These are phyloP conservation scores for Hassar affinis DNA, from an alignment of 2,113 vertebrate species.

Conservation along the genomic window DNA sequence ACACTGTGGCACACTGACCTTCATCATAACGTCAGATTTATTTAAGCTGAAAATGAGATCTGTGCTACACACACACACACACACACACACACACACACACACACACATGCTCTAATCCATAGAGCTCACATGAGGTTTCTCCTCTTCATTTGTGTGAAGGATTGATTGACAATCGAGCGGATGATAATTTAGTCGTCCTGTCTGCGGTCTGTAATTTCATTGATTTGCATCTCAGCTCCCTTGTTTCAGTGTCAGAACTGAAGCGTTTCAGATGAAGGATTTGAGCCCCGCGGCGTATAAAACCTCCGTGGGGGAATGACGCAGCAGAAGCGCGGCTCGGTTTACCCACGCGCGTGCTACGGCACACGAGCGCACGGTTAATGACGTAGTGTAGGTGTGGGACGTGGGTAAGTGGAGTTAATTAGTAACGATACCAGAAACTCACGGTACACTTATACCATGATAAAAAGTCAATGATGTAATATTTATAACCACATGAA, in stretches of 20 bases:
- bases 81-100: constrained; percentile 9
- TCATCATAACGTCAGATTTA: constrained; percentile 4
- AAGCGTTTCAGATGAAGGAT: constrained; percentile 13
- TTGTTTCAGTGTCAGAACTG: neutral
- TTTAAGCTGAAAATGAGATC: neutral
- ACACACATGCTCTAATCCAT: neutral
- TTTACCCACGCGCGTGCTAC: neutral
- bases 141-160: constrained; percentile 21
- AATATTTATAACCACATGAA: too few relatives aligned
- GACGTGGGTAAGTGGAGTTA: neutral
- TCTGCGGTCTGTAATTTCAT: constrained; percentile 25
- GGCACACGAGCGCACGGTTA: neutral
- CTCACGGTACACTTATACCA: too few relatives aligned
- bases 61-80: too few relatives aligned
- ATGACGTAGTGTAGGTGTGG: neutral
- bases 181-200: constrained; percentile 8
- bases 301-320: neutral
- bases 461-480: too few relatives aligned
- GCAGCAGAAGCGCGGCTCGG: neutral
- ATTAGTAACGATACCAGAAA: too few relatives aligned
- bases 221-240: constrained; percentile 1
- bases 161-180: constrained; percentile 25
- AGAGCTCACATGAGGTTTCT: neutral
- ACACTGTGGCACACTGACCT: constrained; percentile 18
- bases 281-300: neutral